Evolutionary conservation across 2,113 vertebrate genomes (phyloP).

Genomic region (Urocitellus parryii): DNA sequence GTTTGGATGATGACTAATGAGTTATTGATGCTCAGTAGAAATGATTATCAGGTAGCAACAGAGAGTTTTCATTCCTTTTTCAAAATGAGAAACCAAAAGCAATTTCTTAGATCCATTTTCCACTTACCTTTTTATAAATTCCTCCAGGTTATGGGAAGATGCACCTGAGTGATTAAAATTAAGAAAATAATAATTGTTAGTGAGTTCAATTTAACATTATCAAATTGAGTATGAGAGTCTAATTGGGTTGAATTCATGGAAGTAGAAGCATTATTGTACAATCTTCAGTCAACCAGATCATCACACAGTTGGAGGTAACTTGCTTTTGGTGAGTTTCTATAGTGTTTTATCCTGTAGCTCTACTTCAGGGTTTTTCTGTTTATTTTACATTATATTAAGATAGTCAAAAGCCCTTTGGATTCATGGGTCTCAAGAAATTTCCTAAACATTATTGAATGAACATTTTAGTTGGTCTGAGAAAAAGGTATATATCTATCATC

Average conservation of each 20-base stretch:
- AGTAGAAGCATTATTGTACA: rapidly evolving
- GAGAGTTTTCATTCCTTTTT: neutral
- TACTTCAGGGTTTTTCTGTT: neutral
- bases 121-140: constrained; percentile 87
- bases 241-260: neutral
- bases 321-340: neutral
- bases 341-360: neutral
- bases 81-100: neutral
- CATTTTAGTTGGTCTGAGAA: neutral
- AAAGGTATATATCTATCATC: neutral
- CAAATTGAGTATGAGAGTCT: neutral
- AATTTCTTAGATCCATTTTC: neutral
- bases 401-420: neutral
- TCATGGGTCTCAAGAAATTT: constrained; percentile 5
- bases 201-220: neutral
- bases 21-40: neutral
- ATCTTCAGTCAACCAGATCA: neutral
- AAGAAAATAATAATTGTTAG: constrained; percentile 54
- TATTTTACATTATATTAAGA: neutral
- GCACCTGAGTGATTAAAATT: constrained; percentile 83
- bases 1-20: neutral
- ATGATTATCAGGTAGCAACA: neutral
- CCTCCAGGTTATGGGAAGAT: constrained; percentile 85
- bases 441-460: neutral
- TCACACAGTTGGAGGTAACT: no score